Conservation (phyloP, 2,888 invertebrate genomes). For the Ernsta delagoae region DNA sequence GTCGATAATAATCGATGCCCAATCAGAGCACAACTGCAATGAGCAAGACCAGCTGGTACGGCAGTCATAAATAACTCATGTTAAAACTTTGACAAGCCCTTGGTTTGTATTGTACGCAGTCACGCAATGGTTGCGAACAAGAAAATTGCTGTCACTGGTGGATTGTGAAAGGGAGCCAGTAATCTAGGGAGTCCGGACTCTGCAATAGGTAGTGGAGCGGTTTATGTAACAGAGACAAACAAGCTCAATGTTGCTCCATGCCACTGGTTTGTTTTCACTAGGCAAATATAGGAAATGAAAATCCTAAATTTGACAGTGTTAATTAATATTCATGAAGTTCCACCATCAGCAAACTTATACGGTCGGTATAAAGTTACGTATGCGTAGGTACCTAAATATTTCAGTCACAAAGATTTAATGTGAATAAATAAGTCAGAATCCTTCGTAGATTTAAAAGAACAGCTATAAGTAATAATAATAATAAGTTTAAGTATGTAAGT, state of each 20-base stretch:
- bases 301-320: conserved; percentile 14
- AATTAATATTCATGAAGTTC: conserved; percentile 26
- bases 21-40: conserved; percentile 19
- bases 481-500: too few relatives aligned
- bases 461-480: too few relatives aligned
- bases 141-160: conserved; percentile 65
- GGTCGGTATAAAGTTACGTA: not conserved
- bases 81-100: conserved; percentile 21
- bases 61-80: conserved; percentile 27
- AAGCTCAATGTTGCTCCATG: conserved; percentile 46
- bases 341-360: not conserved
- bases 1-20: not conserved
- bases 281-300: conserved; percentile 31
- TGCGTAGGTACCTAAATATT: not conserved
- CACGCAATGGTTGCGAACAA: conserved; percentile 47
- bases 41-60: conserved; percentile 11
- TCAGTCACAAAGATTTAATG: not conserved
- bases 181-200: conserved; percentile 54
- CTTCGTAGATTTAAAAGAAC: too few relatives aligned
- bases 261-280: conserved; percentile 40
- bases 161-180: conserved; percentile 68
- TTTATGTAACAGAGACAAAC: conserved; percentile 62
- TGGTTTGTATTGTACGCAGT: conserved; percentile 31
- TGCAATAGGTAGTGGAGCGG: conserved; percentile 40
- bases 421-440: too few relatives aligned